A percentile compares a stretch with the other conserved stretches of the same genome.
Evolutionary conservation across 2,888 invertebrate species (phyloP).

Genomic region (Adelphocoris suturalis): DNA sequence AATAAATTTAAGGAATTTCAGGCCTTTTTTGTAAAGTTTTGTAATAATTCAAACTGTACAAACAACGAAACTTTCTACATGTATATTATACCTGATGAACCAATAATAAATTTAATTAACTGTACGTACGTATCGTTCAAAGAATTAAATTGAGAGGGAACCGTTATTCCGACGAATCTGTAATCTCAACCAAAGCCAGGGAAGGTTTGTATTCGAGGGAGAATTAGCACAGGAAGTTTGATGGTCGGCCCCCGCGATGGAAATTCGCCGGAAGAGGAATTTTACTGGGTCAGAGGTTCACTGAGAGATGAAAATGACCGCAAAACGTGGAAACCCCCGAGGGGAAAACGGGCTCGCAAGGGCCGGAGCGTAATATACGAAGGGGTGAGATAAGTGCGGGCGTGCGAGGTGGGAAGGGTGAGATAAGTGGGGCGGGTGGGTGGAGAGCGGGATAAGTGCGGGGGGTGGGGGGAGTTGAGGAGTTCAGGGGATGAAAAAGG

Average conservation of each 20-base stretch:
- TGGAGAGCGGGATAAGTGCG: not conserved
- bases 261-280: constrained; percentile 22
- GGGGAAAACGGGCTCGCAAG: not conserved
- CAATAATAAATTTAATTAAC: too few species aligned
- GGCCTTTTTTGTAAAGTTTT: too few species aligned
- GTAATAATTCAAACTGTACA: too few species aligned
- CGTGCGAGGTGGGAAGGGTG: not conserved
- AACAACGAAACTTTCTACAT: too few species aligned
- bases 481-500: not conserved
- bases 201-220: not conserved
- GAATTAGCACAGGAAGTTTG: constrained; percentile 21
- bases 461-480: not conserved
- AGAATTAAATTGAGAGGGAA: too few species aligned
- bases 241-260: not conserved
- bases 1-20: too few species aligned
- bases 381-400: not conserved
- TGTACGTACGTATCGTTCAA: too few species aligned
- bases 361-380: not conserved
- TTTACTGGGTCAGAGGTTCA: not conserved
- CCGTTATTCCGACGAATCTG: too few species aligned
- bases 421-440: not conserved
- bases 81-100: too few species aligned
- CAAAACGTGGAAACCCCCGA: constrained; percentile 25
- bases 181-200: not conserved
- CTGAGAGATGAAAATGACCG: constrained; percentile 39